Base-by-base conservation (phyloP, 2,113 vertebrate species). In the Serranochromis macrocephalus region DNA sequence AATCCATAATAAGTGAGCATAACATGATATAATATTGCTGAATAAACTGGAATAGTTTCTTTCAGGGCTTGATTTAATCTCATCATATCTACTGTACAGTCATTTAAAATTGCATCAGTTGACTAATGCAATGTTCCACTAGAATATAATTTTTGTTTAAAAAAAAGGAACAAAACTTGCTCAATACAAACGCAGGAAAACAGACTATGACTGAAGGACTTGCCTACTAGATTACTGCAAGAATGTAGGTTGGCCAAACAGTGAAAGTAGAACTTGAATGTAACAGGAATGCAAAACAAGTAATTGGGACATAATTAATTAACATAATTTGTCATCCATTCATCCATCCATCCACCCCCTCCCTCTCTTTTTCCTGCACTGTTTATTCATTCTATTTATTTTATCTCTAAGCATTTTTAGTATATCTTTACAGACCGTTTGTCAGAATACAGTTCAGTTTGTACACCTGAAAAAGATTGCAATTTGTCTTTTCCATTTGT, bases 401-500 rank as follows among this genome's bases (percentile, higher is more conserved):
- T 61, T 61, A 17, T 61, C 14, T 17, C 14, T 31, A 61, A 33
- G 29, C 29, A 61, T 10, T 33, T 61, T 61, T 33, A 33, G 57
- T 3, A 61, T 61, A 61, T 61, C 57, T 61, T 61, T 33, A 61
- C 16, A 61, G 6, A 61, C 57, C 0, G 0, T 61, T 31, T 42
- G 68, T 73, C 38, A 17, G 21, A 45, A 26, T 45, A 7, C 21
- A 73, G 40, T 73, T 42, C 68, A 2, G 4, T 26, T 73, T 73
- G 68, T 73, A 45, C 40, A 45, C n/a, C 13, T 73, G 40, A 73
- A 45, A 16, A 73, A 73, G 14, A 73, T 45, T 45, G 40, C 40
- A 73, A 16, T 73, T 45, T 42, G 36, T 73, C 40, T 73, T 73
- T 42, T 45, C 21, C 13, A 45, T 91, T 49, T 57, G 47, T 81